Evolutionary conservation across 2,888 invertebrate genomes (phyloP), one percentile per base, ranked within the genome.

Genomic region (Pteria penguin): DNA sequence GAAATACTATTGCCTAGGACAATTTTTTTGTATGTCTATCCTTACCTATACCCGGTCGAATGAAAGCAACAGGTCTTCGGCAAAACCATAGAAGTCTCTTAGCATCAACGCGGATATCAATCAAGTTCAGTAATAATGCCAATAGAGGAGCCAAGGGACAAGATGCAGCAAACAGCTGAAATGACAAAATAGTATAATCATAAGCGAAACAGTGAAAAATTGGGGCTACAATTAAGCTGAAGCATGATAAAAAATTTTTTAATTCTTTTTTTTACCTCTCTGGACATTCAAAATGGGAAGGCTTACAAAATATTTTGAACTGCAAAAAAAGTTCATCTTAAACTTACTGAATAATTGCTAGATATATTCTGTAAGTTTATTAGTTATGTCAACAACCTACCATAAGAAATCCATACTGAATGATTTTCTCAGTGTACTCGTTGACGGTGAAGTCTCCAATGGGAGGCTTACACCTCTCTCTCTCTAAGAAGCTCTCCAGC

Each of bases 371-470:
- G n/a, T n/a, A n/a, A n/a, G n/a, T n/a, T n/a, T n/a, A n/a, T n/a
- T n/a, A n/a, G n/a, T n/a, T n/a, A n/a, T n/a, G n/a, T n/a, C n/a
- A n/a, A n/a, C n/a, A 8, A 77, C 87, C 81, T 80, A 92, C 92
- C 91, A 92, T 89, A 2, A 92, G 79, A 77, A 92, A 93, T 33
- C 93, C 93, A 79, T 93, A 93, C 60, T 92, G 89, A 18, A 93
- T 90, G 61, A 93, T 88, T 82, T 93, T 93, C 82, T 93, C 93
- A 27, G 90, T 92, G 82, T 92, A 93, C 84, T 93, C 93, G 63
- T 88, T 86, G 0, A 92, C 85, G 2, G 92, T 92, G 77, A 93
- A 93, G 76, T 93, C 92, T 26, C 89, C 92, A 0, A 91, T 87
- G 5, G 82, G 75, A 1, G 92, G 92, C 80, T 93, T 93, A n/a